phyloP scores from a whole-genome alignment of 2,113 vertebrate species.

The Hippoglossus stenolepis region DNA sequence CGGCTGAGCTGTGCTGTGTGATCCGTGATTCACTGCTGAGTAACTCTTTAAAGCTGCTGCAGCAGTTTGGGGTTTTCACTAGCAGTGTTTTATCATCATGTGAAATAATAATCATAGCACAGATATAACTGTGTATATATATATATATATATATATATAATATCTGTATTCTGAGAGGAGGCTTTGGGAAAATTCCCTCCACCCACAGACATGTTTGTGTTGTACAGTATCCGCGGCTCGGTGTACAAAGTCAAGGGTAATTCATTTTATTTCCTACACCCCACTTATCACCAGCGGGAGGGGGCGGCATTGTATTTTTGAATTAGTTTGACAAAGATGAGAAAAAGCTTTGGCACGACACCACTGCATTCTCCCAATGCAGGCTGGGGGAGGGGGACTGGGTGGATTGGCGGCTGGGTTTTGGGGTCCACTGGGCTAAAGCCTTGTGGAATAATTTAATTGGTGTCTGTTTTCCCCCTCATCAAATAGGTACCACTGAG shows the following conservation, averaged over 20 bases:
- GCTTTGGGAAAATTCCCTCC: too few species aligned
- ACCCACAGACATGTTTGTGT: not conserved
- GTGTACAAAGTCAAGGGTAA: slow-evolving; percentile 18
- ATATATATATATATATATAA: too few species aligned
- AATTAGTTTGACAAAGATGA: slow-evolving; percentile 56
- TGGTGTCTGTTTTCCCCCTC: slow-evolving; percentile 76
- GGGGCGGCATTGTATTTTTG: slow-evolving; percentile 21
- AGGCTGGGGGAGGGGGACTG: not conserved
- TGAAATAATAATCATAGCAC: too few species aligned
- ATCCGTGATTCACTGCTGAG: too few species aligned
- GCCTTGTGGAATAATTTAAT: slow-evolving; percentile 83
- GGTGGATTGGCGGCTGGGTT: slow-evolving; percentile 46
- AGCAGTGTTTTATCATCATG: not conserved
- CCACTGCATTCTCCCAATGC: slow-evolving; percentile 30
- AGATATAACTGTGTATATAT: too few species aligned
- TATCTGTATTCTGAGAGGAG: too few species aligned
- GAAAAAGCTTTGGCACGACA: slow-evolving; percentile 57
- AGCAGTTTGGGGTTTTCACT: too few species aligned
- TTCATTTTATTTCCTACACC: slow-evolving; percentile 21
- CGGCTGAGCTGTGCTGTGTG: too few species aligned
- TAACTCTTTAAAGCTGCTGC: too few species aligned
- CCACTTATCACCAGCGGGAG: slow-evolving; percentile 33
- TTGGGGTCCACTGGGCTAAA: slow-evolving; percentile 76
- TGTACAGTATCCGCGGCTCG: not conserved
- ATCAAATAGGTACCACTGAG: slow-evolving; percentile 72